Conservation (phyloP, 2,113 vertebrate species). For the Semnornis frantzii region DNA sequence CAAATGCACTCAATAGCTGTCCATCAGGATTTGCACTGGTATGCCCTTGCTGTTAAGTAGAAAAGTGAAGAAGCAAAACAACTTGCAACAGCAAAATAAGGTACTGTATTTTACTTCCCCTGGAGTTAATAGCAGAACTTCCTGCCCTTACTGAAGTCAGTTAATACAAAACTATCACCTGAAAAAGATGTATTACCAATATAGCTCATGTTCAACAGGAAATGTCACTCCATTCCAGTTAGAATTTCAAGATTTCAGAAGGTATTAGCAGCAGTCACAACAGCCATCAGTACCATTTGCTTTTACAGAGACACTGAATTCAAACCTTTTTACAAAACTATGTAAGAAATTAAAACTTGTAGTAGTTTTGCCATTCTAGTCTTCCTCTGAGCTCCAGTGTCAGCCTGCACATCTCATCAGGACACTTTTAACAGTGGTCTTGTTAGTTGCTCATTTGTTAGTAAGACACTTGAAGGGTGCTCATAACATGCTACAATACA, state of each 20-base stretch:
- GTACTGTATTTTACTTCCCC: conserved; percentile 43
- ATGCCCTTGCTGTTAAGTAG: neutral
- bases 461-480: conserved; percentile 12
- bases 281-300: conserved; percentile 15
- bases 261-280: neutral
- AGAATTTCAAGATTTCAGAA: conserved; percentile 7
- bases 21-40: neutral
- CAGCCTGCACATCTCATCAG: neutral
- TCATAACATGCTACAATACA: neutral
- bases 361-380: neutral
- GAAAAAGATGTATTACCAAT: neutral
- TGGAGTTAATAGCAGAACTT: neutral
- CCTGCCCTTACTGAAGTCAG: neutral
- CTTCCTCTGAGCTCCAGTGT: conserved; percentile 14
- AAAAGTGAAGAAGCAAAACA: conserved; percentile 19
- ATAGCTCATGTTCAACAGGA: neutral
- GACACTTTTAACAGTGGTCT: neutral
- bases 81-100: conserved; percentile 38
- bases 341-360: neutral
- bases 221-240: neutral
- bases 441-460: conserved; percentile 21
- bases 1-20: neutral
- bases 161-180: neutral
- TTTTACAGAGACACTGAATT: conserved; percentile 5
- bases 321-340: conserved; percentile 18